Evolutionary conservation across 2,113 vertebrate genomes (phyloP).

Genomic region (Hylia prasina): DNA sequence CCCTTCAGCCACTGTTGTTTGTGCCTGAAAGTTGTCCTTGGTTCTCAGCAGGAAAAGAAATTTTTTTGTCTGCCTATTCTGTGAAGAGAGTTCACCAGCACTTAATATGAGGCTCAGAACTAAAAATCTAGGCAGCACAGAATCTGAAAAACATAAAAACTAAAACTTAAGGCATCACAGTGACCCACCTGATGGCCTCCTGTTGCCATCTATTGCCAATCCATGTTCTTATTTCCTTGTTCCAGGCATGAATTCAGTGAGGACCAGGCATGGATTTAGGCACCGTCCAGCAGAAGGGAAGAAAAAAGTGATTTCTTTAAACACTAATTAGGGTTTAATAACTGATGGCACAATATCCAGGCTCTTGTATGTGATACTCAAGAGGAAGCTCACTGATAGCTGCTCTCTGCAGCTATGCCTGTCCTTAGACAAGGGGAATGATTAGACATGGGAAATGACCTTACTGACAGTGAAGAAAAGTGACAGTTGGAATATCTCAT

Average conservation of each 20-base stretch:
- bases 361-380: background rate
- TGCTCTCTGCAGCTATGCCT: background rate
- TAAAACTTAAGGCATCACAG: background rate
- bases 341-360: background rate
- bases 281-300: background rate
- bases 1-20: background rate
- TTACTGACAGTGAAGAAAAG: background rate
- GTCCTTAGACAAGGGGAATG: background rate
- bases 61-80: background rate
- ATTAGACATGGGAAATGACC: background rate
- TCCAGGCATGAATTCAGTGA: background rate
- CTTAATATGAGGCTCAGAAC: background rate
- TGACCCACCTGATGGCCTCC: background rate
- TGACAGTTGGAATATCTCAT: background rate
- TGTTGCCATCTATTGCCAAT: background rate
- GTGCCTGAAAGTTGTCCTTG: background rate
- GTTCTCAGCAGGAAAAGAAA: background rate
- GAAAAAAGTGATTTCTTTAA: background rate
- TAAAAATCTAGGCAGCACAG: background rate
- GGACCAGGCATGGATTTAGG: background rate
- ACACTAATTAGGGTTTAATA: background rate
- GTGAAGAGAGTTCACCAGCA: background rate
- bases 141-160: background rate
- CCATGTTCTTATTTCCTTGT: background rate
- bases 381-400: background rate